Base-by-base conservation (phyloP, 2,888 invertebrate genomes). In the Ectemnius lituratus region DNA sequence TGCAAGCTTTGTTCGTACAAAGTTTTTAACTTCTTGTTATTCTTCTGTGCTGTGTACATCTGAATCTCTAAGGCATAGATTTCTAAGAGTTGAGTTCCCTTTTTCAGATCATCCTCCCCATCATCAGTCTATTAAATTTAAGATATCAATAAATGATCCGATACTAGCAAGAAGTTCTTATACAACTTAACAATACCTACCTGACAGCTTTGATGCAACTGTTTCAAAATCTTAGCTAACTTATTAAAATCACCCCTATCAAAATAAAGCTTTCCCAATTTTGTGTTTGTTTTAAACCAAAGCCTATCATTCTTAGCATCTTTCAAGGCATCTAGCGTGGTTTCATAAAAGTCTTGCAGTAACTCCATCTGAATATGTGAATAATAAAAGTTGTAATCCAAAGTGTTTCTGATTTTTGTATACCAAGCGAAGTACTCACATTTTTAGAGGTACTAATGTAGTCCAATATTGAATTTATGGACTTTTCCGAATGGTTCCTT, bases 201-300 rank as follows among this genome's bases (percentile, higher is more conserved):
- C 94, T 98, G 98, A 91, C 99, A 99, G 71, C 99, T 99, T 87
- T 96, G 96, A 91, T 99, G 98, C 76, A 99, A 92, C 91, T 99
- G 99, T 91, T 99, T 99, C 78, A 99, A 92, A 88, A 99, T 99
- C 92, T 97, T 97, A 65, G 98, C 97, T 87, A 99, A 92, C 92
- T 98, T 98, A 79, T 95, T 95, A 90, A 97, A 99, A 90, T 99
- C 99, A 65, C 95, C 96, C 73, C 99, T 93, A 92, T 99, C 99
- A 88, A 98, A 99, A 91, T 99, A 99, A 27, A 99, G 92, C 92
- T 99, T 99, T 61, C 99, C 99, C 83, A 99, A 92, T 92, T 99
- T 99, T 0, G 99, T 99, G 90, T 99, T 99, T 0, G 99, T 99
- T 92, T 99, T 99, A 91, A 99, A 99, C 99, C 99, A 99, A 68